These are phyloP conservation scores for Panurus biarmicus DNA, from an alignment of 2,113 vertebrate species.

Conservation along the genomic window DNA sequence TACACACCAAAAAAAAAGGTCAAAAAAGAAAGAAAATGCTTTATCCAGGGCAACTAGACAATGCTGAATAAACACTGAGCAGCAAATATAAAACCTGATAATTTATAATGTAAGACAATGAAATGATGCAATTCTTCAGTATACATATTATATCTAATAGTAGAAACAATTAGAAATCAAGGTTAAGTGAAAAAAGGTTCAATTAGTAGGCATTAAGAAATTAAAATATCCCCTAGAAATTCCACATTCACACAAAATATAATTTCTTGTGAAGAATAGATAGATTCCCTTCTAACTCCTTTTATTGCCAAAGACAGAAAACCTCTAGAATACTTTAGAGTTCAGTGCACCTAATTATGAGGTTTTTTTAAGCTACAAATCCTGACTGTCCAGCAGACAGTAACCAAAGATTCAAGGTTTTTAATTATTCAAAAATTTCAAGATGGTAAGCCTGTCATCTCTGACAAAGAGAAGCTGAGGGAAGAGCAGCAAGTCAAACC, in stretches of 20 bases:
- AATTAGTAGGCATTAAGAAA: neutral
- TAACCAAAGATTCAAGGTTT: neutral
- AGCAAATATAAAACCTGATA: neutral
- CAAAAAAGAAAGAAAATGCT: neutral
- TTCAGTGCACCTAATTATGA: neutral
- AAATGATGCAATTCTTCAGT: neutral
- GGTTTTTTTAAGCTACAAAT: neutral
- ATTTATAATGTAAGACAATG: neutral
- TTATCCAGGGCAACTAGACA: neutral
- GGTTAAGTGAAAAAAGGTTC: neutral
- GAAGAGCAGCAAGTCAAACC: neutral
- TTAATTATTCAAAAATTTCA: neutral
- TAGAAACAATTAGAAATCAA: neutral
- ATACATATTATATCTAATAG: neutral
- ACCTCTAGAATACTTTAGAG: neutral
- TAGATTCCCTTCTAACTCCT: neutral
- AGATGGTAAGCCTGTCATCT: neutral
- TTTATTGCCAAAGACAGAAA: neutral
- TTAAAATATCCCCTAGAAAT: neutral
- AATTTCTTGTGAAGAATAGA: neutral
- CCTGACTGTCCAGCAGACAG: neutral
- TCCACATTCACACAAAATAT: neutral
- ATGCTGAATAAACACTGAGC: neutral
- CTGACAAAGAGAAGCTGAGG: neutral
- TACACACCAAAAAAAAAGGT: neutral